Conservation (phyloP, 2,888 invertebrate species). For the Scotopteryx bipunctaria region DNA sequence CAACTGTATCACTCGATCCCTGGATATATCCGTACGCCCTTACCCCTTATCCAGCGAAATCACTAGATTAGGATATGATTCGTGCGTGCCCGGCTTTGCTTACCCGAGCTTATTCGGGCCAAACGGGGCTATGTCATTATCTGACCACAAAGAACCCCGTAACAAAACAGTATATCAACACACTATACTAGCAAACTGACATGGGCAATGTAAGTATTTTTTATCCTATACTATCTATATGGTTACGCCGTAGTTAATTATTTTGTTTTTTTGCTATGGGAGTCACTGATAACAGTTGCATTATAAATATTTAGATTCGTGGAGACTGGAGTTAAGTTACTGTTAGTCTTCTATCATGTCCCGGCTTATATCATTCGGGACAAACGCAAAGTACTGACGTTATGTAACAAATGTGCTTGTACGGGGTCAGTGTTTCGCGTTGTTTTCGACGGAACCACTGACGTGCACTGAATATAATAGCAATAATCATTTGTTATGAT, state of each 20-base stretch:
- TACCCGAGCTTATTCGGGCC: constrained; percentile 36
- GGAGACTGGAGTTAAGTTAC: not conserved
- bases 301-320: no score
- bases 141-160: constrained; percentile 7
- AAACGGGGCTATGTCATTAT: constrained; percentile 8
- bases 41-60: constrained; percentile 24
- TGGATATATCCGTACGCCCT: constrained; percentile 13
- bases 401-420: constrained; percentile 45
- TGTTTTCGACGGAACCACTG: constrained; percentile 50
- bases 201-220: no score
- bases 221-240: no score
- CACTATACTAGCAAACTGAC: no score
- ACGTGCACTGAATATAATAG: constrained; percentile 50
- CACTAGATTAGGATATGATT: constrained; percentile 29
- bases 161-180: not conserved
- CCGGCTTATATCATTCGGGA: constrained; percentile 24
- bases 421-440: constrained; percentile 47
- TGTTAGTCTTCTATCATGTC: not conserved
- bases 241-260: no score
- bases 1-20: constrained; percentile 8
- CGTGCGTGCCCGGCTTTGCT: constrained; percentile 41
- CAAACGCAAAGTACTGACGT: constrained; percentile 38
- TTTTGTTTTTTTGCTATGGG: no score
- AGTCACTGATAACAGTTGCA: no score
- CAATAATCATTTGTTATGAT: constrained; percentile 54